Evolutionary conservation across 1,140 invertebrate species (phyloP).

Genomic region (Drosophila mayri): DNA sequence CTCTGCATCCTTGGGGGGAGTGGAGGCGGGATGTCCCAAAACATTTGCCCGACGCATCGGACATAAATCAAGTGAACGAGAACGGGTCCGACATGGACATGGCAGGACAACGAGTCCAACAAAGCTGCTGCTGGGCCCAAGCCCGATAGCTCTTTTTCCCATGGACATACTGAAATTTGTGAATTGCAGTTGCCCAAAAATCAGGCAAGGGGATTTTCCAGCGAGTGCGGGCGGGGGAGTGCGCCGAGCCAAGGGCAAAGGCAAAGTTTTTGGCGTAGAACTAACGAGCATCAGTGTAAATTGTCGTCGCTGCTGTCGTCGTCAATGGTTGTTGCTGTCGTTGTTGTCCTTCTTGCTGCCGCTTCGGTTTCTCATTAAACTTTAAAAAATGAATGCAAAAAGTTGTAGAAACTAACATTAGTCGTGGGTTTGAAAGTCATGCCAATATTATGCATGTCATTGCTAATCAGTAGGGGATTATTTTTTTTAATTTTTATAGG

Average conservation of each 20-base stretch:
- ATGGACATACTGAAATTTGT: constrained; percentile 54
- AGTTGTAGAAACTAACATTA: constrained; percentile 51
- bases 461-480: constrained; percentile 41
- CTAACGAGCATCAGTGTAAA: constrained; percentile 78
- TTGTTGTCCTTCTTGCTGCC: constrained; percentile 5
- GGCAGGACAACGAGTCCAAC: constrained; percentile 58
- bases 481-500: constrained; percentile 1
- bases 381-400: constrained; percentile 49
- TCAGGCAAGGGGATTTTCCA: constrained; percentile 3
- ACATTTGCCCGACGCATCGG: constrained; percentile 53
- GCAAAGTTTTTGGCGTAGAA: constrained; percentile 63
- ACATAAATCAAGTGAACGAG: constrained; percentile 72
- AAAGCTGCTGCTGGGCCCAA: constrained; percentile 36
- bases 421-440: constrained; percentile 13
- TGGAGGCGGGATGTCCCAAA: constrained; percentile 35
- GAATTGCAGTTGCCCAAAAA: constrained; percentile 48
- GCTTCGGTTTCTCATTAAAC: constrained; percentile 67
- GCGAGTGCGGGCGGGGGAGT: neutral
- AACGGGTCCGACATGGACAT: constrained; percentile 56
- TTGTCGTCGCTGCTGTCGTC: constrained; percentile 49
- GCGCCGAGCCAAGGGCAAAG: neutral
- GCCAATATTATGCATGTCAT: constrained; percentile 41
- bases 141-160: constrained; percentile 43
- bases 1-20: constrained; percentile 29
- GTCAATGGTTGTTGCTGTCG: constrained; percentile 13